phyloP scores from a whole-genome alignment of 2,888 invertebrate species.

The Aphrophora alni region DNA sequence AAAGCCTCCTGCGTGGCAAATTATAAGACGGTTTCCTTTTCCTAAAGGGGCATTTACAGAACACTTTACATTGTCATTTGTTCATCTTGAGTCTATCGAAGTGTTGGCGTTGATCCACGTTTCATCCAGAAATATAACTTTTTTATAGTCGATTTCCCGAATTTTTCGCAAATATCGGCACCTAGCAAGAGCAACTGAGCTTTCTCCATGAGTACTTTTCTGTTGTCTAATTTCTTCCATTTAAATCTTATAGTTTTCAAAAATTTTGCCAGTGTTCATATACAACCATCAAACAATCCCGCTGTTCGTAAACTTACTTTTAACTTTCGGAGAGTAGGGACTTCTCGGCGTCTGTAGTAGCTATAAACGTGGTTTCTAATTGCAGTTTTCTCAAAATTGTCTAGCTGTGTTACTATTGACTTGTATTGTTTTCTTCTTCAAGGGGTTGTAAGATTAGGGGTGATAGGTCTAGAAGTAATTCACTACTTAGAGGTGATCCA shows the following conservation, averaged over 20 bases:
- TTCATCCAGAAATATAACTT: slow-evolving; percentile 32
- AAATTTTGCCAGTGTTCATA: neutral
- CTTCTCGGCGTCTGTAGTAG: neutral
- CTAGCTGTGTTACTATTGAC: too few relatives aligned
- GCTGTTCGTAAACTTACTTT: neutral
- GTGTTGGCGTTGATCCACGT: slow-evolving; percentile 24
- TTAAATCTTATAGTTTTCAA: neutral
- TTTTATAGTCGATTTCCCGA: slow-evolving; percentile 15
- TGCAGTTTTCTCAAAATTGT: neutral
- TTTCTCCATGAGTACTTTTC: slow-evolving; percentile 17
- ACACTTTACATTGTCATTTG: neutral
- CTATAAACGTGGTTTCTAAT: neutral
- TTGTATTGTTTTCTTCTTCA: too few relatives aligned
- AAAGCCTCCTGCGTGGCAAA: slow-evolving; percentile 30
- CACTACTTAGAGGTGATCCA: too few relatives aligned
- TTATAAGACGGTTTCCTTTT: neutral
- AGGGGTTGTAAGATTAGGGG: too few relatives aligned
- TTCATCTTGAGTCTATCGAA: neutral
- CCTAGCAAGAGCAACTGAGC: neutral
- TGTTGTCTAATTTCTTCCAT: neutral
- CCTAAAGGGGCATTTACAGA: neutral
- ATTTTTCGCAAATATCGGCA: neutral
- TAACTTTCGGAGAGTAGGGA: neutral
- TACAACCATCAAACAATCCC: neutral
- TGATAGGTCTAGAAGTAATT: too few relatives aligned